A percentile compares a stretch with the other conserved stretches of the same genome.
Conservation (phyloP, 2,113 vertebrate genomes). For the Ceyx melanurus region DNA sequence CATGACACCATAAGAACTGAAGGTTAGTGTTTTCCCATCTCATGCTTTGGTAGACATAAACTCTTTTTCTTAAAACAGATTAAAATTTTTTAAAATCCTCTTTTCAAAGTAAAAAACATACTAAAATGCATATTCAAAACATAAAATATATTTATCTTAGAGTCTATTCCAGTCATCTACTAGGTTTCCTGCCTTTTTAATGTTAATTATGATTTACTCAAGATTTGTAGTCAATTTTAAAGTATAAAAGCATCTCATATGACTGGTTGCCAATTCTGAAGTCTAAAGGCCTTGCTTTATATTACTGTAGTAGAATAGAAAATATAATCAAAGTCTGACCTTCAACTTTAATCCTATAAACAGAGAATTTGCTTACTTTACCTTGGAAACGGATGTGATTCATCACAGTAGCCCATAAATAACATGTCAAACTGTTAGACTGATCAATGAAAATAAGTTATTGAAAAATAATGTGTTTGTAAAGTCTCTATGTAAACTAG, state of each 20-base stretch:
- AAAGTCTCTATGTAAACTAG: constrained; percentile 66
- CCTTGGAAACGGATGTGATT: constrained; percentile 76
- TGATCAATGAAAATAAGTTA: constrained; percentile 79
- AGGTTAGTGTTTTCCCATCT: constrained; percentile 48
- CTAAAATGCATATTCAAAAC: background rate
- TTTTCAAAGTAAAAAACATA: constrained; percentile 15
- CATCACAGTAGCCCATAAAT: constrained; percentile 79
- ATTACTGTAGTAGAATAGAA: constrained; percentile 63
- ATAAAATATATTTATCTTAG: constrained; percentile 18
- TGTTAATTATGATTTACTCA: constrained; percentile 34
- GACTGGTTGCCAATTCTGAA: constrained; percentile 55
- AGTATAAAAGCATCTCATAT: constrained; percentile 54
- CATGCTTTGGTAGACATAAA: background rate
- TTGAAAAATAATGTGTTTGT: constrained; percentile 77
- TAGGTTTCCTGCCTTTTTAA: background rate
- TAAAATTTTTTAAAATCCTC: constrained; percentile 23
- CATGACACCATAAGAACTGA: constrained; percentile 29
- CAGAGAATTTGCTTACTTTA: constrained; percentile 78
- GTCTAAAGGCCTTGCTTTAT: constrained; percentile 68
- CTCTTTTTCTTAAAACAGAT: constrained; percentile 32
- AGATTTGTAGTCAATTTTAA: constrained; percentile 68
- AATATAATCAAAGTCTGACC: constrained; percentile 76
- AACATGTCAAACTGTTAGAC: constrained; percentile 73
- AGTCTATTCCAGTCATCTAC: background rate
- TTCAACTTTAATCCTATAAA: constrained; percentile 78